phyloP scores from a whole-genome alignment of 2,888 invertebrate genomes.

The Agapostemon virescens region DNA sequence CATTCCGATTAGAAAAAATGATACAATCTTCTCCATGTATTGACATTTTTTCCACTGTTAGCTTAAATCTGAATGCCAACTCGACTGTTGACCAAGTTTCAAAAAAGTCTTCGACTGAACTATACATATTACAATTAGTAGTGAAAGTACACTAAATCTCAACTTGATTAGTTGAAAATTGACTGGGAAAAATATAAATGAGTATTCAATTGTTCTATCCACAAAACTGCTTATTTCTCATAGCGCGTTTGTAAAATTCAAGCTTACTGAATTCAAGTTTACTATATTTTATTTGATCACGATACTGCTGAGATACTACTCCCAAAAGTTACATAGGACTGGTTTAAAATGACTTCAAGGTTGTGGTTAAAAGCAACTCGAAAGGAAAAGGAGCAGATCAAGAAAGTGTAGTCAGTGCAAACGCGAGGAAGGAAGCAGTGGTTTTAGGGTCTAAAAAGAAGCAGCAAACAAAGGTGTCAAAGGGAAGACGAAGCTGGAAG shows the following conservation, averaged over 20 bases:
- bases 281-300: not conserved
- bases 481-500: not conserved
- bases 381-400: not conserved
- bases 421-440: not conserved
- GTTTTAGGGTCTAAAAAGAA: not conserved
- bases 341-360: not conserved
- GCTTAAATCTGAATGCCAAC: too few species aligned
- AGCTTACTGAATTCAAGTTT: not conserved
- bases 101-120: too few species aligned
- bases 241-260: not conserved
- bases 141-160: too few species aligned
- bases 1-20: too few species aligned
- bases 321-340: not conserved
- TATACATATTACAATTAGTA: too few species aligned
- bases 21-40: too few species aligned
- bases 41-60: too few species aligned
- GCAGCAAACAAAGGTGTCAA: not conserved
- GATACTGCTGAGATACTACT: not conserved
- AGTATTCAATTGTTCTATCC: not conserved
- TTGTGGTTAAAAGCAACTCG: not conserved
- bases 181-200: too few species aligned
- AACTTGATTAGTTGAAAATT: too few species aligned
- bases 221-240: too few species aligned
- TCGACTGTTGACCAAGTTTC: too few species aligned
- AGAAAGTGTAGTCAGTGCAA: not conserved